Percentiles rank a stretch among this genome's conserved stretches.
Evolutionary conservation across 2,113 vertebrate genomes (phyloP).

Genomic region (Thryonomys swinderianus): DNA sequence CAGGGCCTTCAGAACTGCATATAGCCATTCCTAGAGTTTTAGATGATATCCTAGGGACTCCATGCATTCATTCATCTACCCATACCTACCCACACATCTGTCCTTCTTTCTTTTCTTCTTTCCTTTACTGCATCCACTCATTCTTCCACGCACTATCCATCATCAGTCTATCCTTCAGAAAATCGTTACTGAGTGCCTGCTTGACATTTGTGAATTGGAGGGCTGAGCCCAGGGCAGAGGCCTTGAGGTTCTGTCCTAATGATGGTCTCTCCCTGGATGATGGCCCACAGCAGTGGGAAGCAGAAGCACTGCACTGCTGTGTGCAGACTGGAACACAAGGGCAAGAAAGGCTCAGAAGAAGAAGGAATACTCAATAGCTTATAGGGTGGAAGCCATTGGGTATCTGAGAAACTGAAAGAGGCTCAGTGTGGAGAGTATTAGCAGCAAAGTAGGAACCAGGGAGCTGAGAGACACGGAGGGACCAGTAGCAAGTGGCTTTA

Average conservation of each 20-base stretch:
- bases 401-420: neutral
- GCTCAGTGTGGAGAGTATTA: neutral
- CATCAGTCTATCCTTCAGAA: neutral
- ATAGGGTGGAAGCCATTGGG: neutral
- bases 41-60: neutral
- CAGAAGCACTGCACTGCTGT: neutral
- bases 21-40: neutral
- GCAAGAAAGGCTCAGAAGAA: no score
- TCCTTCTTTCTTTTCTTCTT: neutral
- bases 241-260: neutral
- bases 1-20: neutral
- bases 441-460: neutral
- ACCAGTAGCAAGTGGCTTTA: neutral
- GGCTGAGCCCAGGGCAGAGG: neutral
- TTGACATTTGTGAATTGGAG: neutral
- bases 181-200: neutral
- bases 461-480: neutral
- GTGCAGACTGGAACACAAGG: neutral
- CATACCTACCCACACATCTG: neutral
- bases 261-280: neutral
- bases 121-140: neutral
- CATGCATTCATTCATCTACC: neutral
- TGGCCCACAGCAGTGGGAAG: neutral
- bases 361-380: neutral
- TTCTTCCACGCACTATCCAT: neutral